Percentiles rank a stretch among this genome's conserved stretches.
phyloP scores from a whole-genome alignment of 2,113 vertebrate genomes.

The Pithys albifrons region DNA sequence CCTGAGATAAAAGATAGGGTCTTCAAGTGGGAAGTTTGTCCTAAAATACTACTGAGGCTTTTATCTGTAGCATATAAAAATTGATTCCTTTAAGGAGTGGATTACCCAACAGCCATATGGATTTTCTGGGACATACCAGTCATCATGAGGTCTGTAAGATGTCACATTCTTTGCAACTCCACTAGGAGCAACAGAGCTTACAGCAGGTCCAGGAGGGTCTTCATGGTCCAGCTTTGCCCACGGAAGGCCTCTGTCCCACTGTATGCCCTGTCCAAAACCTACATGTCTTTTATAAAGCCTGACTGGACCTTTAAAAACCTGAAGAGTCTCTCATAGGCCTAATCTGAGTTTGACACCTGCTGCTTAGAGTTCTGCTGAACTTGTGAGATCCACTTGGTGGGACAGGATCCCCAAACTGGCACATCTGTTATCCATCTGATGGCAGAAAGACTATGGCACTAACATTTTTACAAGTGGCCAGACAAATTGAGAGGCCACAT shows the following conservation, averaged over 20 bases:
- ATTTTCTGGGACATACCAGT: neutral
- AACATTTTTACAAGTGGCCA: neutral
- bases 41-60: neutral
- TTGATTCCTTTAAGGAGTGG: neutral
- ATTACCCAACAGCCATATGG: neutral
- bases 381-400: neutral
- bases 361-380: neutral
- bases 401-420: neutral
- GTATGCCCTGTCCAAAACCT: neutral
- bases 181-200: neutral
- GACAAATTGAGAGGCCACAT: neutral
- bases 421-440: neutral
- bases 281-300: neutral
- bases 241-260: neutral
- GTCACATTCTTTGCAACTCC: rapidly evolving
- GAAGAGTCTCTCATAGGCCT: neutral
- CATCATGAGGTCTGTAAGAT: neutral
- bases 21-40: neutral
- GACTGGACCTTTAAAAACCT: neutral
- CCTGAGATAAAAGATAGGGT: neutral
- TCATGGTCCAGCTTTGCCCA: neutral
- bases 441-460: neutral
- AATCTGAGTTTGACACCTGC: neutral
- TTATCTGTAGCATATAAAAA: neutral
- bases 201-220: neutral